A percentile compares a stretch with the other conserved stretches of the same genome.
Evolutionary conservation across 2,113 vertebrate genomes (phyloP).

Genomic region (Hirundichthys speculiger): DNA sequence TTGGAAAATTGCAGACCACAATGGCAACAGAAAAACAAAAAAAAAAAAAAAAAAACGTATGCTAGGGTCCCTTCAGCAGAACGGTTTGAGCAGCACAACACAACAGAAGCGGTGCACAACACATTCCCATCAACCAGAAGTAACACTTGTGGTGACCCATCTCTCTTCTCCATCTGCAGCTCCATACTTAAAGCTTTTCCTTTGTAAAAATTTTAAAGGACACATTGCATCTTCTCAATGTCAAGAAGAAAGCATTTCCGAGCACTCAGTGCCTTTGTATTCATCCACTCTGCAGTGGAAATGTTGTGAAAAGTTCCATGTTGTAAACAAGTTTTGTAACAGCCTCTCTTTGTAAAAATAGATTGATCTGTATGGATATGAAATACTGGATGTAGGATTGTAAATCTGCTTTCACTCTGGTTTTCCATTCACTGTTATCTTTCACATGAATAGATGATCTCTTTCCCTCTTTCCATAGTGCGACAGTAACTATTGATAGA

Average conservation of each 20-base stretch:
- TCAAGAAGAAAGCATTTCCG: neutral
- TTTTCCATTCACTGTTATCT: conserved; percentile 47
- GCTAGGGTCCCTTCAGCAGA: neutral
- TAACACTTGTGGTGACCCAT: conserved; percentile 13
- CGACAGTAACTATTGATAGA: conserved; percentile 41
- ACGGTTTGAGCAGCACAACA: too few species aligned
- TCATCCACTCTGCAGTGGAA: conserved; percentile 24
- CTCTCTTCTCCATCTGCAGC: conserved; percentile 7
- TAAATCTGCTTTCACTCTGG: conserved; percentile 32
- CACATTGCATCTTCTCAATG: neutral
- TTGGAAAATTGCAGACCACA: neutral
- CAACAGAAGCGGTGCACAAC: conserved; percentile 10
- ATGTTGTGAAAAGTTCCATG: conserved; percentile 11
- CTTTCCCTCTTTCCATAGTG: conserved; percentile 45
- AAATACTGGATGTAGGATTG: conserved; percentile 14
- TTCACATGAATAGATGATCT: conserved; percentile 36
- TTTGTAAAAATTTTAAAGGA: conserved; percentile 27
- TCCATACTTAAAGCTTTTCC: conserved; percentile 10
- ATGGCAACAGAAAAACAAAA: too few species aligned
- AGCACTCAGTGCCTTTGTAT: neutral
- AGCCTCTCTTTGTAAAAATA: conserved; percentile 2
- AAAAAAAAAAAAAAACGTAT: neutral
- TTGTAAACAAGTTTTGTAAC: conserved; percentile 19
- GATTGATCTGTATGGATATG: neutral
- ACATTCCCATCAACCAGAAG: neutral